Percentiles rank a stretch among this genome's conserved stretches.
These are phyloP conservation scores for Acleris holmiana DNA, from an alignment of 2,888 invertebrate genomes.

Conservation along the genomic window DNA sequence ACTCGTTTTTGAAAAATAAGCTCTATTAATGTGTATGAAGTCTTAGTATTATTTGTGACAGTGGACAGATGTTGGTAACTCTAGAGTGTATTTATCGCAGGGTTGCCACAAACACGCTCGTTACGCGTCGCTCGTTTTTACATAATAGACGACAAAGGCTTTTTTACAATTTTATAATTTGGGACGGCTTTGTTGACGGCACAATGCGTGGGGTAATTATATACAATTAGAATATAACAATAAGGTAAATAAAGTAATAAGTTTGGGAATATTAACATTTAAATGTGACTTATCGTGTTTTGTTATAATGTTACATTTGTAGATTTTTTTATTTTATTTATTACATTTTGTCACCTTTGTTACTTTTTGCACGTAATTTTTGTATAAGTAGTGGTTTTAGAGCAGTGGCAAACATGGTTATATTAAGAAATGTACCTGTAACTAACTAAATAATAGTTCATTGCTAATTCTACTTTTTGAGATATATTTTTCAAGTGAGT, in stretches of 20 bases:
- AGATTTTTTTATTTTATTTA: neutral
- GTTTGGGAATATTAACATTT: neutral
- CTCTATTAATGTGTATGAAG: neutral
- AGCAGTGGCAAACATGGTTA: too few species aligned
- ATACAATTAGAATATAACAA: conserved; percentile 10
- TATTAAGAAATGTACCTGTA: too few species aligned
- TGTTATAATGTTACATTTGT: neutral
- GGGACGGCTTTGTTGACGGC: conserved; percentile 1
- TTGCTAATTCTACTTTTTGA: too few species aligned
- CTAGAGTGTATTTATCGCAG: conserved; percentile 15
- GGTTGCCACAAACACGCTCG: conserved; percentile 21
- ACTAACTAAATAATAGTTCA: too few species aligned
- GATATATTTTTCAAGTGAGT: too few species aligned
- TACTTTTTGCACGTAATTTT: too few species aligned
- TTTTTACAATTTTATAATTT: conserved; percentile 22
- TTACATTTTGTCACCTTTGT: neutral
- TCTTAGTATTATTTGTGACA: neutral
- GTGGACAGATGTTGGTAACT: conserved; percentile 25
- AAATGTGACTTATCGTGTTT: too few species aligned
- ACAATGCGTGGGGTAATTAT: conserved; percentile 19
- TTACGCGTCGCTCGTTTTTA: conserved; percentile 18
- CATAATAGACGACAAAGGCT: conserved; percentile 28
- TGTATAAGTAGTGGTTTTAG: too few species aligned
- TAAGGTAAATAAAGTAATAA: conserved; percentile 2
- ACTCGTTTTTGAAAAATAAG: too few species aligned